Evolutionary conservation across 1,140 invertebrate species (phyloP), one percentile per base, ranked within the genome.

Genomic region (Bombus superbus): DNA sequence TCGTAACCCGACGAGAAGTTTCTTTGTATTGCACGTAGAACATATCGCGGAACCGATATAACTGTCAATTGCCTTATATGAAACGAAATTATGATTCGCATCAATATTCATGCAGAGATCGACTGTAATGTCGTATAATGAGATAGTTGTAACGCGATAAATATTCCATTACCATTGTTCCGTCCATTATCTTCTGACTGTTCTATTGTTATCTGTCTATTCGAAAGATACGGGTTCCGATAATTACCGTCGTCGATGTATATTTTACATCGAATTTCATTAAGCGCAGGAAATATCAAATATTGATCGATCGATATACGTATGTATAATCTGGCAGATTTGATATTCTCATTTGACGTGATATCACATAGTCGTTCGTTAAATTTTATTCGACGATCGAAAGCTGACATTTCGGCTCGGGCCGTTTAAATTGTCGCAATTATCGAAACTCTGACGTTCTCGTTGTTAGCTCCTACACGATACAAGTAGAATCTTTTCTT

Each of bases 221-320:
- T 69, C 35, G 22, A 53, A 80, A 35, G 64, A 68, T 25, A 68
- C 8, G 35, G 32, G 22, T 22, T 10, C 32, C 42, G 42, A 68
- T 68, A 80, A 80, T 80, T 80, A 80, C 38, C 64, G 11, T 68
- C n/a, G 13, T 18, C 42, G 42, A n/a, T 79, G 18, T 35, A 25
- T 40, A 79, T 25, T 47, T 79, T 53, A 22, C 15, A 32, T 47
- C 13, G 62, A 68, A 53, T 68, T 42, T 80, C 77, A 47, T 42
- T 47, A 8, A 13, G 6, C 64, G 25, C 25, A 38, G 18, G 59
- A 47, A 15, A 68, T 38, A 9, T 79, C 25, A 78, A 78, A 66
- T 28, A 66, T 78, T 78, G 76, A 78, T 66, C 6, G 40, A 66
- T 40, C 35, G 8, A 66, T 66, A 44, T 44, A 53, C 22, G 6